Conservation (phyloP, 2,113 vertebrate species). For the Colaptes auratus region DNA sequence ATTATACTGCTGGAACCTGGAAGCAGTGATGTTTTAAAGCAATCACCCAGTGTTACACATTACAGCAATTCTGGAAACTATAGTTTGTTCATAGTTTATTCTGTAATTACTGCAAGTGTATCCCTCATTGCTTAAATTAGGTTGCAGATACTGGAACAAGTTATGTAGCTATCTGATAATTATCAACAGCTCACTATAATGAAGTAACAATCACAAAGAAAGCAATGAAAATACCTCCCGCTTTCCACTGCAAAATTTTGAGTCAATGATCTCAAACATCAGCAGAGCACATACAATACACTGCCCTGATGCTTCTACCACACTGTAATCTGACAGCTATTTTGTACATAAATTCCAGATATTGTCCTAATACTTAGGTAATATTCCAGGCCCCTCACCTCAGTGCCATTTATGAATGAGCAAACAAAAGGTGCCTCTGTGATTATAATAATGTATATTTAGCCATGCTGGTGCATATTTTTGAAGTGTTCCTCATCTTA, state of each 20-base stretch:
- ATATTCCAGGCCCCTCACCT: background rate
- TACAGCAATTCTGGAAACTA: conserved; percentile 59
- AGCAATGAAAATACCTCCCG: background rate
- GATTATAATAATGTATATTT: background rate
- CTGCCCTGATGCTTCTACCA: background rate
- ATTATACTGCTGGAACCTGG: conserved; percentile 64
- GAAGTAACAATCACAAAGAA: background rate
- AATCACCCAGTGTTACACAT: conserved; percentile 40
- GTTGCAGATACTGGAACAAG: background rate
- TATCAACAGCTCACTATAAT: conserved; percentile 4
- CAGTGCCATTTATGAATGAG: background rate
- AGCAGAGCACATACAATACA: background rate
- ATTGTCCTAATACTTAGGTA: background rate
- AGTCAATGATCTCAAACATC: background rate
- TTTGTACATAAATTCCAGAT: background rate
- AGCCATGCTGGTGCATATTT: background rate
- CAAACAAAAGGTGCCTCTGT: background rate
- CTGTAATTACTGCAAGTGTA: conserved; percentile 23
- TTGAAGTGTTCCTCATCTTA: background rate
- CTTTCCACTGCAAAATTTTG: background rate
- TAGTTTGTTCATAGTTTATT: conserved; percentile 26
- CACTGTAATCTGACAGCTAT: background rate
- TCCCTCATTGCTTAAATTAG: conserved; percentile 2
- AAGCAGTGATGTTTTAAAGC: conserved; percentile 60
- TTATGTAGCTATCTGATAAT: background rate